phyloP scores from a whole-genome alignment of 2,113 vertebrate genomes.

The Neodon shergylaensis region DNA sequence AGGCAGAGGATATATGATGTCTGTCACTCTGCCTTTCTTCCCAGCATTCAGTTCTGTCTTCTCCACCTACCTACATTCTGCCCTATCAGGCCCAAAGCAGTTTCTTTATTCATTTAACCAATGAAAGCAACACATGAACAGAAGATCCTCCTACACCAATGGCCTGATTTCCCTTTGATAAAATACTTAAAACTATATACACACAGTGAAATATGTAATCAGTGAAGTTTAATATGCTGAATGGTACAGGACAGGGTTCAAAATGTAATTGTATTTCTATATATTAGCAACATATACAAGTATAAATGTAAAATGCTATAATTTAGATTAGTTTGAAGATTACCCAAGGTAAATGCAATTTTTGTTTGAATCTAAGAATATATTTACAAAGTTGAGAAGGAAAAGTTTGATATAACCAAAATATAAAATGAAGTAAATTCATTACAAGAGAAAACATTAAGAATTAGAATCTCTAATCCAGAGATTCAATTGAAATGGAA shows the following conservation, averaged over 20 bases:
- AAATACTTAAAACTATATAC: background rate
- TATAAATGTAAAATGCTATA: background rate
- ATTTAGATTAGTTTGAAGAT: background rate
- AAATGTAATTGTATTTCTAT: background rate
- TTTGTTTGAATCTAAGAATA: background rate
- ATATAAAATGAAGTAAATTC: background rate
- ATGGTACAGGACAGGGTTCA: background rate
- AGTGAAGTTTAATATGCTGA: background rate
- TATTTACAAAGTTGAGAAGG: background rate
- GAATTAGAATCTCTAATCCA: background rate
- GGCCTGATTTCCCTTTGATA: background rate
- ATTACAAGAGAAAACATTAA: background rate
- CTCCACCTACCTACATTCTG: too few species aligned
- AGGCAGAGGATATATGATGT: too few species aligned
- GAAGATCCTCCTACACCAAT: background rate
- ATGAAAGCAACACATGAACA: too few species aligned
- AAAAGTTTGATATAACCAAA: background rate
- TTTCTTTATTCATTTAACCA: too few species aligned
- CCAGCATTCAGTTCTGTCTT: too few species aligned
- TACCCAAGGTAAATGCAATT: background rate
- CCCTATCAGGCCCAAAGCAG: too few species aligned
- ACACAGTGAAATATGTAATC: background rate
- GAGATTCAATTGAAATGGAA: background rate
- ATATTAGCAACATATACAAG: background rate
- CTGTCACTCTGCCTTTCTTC: too few species aligned